Base-by-base conservation (phyloP, 2,888 invertebrate genomes). In the Lamproptera curius region DNA sequence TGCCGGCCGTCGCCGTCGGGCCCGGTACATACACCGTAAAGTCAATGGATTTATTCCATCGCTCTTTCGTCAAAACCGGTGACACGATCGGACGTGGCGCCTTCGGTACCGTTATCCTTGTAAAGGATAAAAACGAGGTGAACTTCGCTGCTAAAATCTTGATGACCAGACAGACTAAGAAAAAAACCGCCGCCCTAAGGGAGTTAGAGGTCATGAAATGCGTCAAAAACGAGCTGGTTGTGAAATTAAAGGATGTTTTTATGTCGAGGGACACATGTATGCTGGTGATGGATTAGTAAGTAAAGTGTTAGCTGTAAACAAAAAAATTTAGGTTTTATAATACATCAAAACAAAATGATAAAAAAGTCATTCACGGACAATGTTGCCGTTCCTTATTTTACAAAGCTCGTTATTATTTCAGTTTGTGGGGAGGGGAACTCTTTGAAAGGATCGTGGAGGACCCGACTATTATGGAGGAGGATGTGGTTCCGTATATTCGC, bases 401-500 rank as follows among this genome's bases (percentile, higher is more conserved):
- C 28, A 28, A 2, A 28, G 10, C 8, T 28, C n/a, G 8, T 28
- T 10, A 10, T 28, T 2, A 51, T 81, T 84, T 34, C 74, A 97
- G 97, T 66, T 94, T 97, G 57, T 93, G 94, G 52, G 97, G 98
- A 1, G 98, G 97, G 0, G 97, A 98, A 73, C 88, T 98, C 26
- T 98, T 98, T 71, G 97, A 97, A 70, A 89, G 97, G 44, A 95
- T 98, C 1, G 95, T 96, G 0, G 96, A 95, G 9, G 97, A 97
- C 63, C 96, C 96, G 67, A 97, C 97, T 73, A 94, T 96, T 9
- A 88, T 97, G 13, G 76, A 76, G 53, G 66, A 67, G 1, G 86
- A 91, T 71, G 92, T 94, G 64, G 91, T 96, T 50, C 88, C 95
- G 51, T 98, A 98, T 73, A 91, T 97, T 84, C 89, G 94, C 34